Conservation (phyloP, 2,113 vertebrate genomes). For the Vulpes ferrilata region DNA sequence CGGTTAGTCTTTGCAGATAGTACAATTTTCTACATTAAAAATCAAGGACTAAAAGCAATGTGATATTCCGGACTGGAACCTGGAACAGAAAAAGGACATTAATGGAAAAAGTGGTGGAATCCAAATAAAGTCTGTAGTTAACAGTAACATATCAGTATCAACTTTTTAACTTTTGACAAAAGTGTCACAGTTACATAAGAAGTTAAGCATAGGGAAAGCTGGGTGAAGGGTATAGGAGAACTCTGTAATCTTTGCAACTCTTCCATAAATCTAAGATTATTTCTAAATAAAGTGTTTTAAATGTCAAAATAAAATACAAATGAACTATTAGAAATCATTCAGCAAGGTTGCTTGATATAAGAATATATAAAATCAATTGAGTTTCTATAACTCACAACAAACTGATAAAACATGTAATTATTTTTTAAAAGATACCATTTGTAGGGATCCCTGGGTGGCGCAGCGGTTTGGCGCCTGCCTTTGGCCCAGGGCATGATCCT, state of each 20-base stretch:
- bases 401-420: neutral
- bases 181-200: neutral
- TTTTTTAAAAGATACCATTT: neutral
- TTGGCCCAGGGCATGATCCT: no score
- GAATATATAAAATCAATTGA: neutral
- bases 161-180: neutral
- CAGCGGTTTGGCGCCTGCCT: no score
- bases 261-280: neutral
- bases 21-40: slow-evolving; percentile 36
- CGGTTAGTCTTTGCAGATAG: neutral
- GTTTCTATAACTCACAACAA: neutral
- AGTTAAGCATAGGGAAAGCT: neutral
- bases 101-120: neutral
- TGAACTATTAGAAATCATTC: neutral
- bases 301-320: neutral
- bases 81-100: neutral
- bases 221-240: neutral
- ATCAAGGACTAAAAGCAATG: neutral
- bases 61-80: neutral
- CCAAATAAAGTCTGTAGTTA: neutral
- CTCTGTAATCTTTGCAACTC: neutral
- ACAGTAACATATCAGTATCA: neutral
- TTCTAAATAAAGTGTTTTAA: neutral
- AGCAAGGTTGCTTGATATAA: neutral
- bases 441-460: no score